A percentile compares a stretch with the other conserved stretches of the same genome.
Evolutionary conservation across 2,888 invertebrate genomes (phyloP).

Genomic region (Phengaris alcon): DNA sequence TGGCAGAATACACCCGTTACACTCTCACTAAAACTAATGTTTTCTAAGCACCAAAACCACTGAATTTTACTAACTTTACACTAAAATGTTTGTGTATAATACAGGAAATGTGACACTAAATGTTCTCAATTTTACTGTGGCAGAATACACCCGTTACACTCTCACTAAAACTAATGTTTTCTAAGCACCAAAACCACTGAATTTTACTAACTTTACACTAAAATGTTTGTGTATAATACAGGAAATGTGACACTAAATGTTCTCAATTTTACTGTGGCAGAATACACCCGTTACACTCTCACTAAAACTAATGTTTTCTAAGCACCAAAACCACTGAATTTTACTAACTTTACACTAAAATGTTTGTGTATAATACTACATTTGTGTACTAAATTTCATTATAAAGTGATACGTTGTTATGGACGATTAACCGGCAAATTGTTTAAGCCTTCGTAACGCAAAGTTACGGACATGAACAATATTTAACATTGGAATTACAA

Average conservation of each 20-base stretch:
- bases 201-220: background rate
- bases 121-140: too few relatives aligned
- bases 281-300: background rate
- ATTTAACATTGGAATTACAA: constrained; percentile 9
- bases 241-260: too few relatives aligned
- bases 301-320: too few relatives aligned
- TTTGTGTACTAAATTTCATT: background rate
- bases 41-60: too few relatives aligned
- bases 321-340: background rate
- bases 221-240: background rate
- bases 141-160: background rate
- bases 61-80: background rate
- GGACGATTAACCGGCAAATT: background rate
- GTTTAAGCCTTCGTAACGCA: background rate
- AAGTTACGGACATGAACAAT: background rate
- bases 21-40: too few relatives aligned
- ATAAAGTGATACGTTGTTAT: constrained; percentile 4
- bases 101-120: too few relatives aligned
- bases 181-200: too few relatives aligned
- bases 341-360: background rate
- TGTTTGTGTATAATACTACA: background rate
- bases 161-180: too few relatives aligned
- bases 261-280: too few relatives aligned
- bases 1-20: background rate
- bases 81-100: background rate